Evolutionary conservation across 2,113 vertebrate genomes (phyloP), one percentile per base, ranked within the genome.

Genomic region (Colius striatus): DNA sequence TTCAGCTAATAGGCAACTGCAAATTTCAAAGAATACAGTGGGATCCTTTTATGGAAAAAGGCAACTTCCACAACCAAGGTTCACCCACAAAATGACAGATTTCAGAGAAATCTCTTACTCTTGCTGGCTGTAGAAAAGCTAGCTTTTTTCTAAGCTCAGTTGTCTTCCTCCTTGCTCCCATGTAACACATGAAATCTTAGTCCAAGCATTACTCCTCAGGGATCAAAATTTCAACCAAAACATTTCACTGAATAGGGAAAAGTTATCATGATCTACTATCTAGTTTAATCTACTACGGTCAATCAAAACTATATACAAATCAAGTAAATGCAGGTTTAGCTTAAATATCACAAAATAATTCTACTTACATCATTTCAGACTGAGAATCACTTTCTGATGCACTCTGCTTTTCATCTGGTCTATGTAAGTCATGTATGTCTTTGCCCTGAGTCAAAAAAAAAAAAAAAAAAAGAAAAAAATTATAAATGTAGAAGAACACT

Each of bases 321-420:
- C 25, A 22, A 89, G 7, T n/a, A 87, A 65, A 62, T 13, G 14
- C 4, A 85, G 12, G 6, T 45, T 84, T 62, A 74, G 43, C 23
- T 67, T 25, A 72, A 78, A 17, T 30, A 58, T 6, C 13, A 71
- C 20, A 89, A 89, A 91, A 61, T n/a, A 73, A 67, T 32, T 93
- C 34, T 84, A 97, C 98, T 97, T 93, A 98, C 98, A 20, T 23
- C 50, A 89, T 50, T 89, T 95, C 96, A 72, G 47, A 84, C 22
- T 94, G 92, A 50, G 82, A 74, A 89, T 54, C 71, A 80, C 30
- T 41, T 85, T 90, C 91, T 95, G 91, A 75, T 54, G 29, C 26
- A 83, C 34, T 82, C 48, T 57, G 55, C 16, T 89, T 84, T 75
- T 96, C 88, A 66, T 34, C 26, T 70, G 11, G 9, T 76, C 70